These are phyloP conservation scores for Spinus pinus DNA, from an alignment of 2,797 vertebrate genomes.

Conservation along the genomic window DNA sequence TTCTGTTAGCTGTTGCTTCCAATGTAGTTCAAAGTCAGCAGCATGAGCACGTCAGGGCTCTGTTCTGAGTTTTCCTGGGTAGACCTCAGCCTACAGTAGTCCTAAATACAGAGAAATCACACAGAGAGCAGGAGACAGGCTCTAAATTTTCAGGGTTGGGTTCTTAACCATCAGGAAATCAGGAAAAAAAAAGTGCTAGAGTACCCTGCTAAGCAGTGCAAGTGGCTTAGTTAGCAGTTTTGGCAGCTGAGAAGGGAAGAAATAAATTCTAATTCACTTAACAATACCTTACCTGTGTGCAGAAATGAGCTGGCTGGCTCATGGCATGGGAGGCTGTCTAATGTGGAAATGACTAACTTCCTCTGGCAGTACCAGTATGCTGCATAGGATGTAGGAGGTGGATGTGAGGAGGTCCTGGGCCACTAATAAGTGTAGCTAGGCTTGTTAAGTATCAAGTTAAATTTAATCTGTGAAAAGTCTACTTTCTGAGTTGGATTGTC, in stretches of 20 bases:
- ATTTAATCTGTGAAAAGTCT: neutral
- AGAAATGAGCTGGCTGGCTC: slow-evolving; percentile 17
- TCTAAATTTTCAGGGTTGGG: neutral
- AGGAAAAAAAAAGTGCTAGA: neutral
- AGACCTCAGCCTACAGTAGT: neutral
- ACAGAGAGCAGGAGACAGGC: neutral
- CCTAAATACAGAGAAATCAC: neutral
- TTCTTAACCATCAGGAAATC: slow-evolving; percentile 19
- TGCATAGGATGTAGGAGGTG: neutral
- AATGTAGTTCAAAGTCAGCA: neutral
- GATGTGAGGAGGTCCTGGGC: neutral
- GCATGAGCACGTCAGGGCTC: neutral
- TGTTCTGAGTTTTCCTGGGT: neutral
- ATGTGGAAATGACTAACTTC: slow-evolving; percentile 52
- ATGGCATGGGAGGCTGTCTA: neutral
- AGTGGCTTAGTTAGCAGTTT: neutral
- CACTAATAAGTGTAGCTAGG: neutral
- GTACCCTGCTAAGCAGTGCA: neutral
- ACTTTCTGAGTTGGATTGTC: neutral
- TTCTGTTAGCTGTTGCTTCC: neutral
- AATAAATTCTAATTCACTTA: slow-evolving; percentile 36
- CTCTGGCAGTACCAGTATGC: neutral
- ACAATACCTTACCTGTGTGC: slow-evolving; percentile 33
- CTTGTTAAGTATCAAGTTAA: neutral
- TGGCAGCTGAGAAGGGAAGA: slow-evolving; percentile 33